These are phyloP conservation scores for Orientallactaga bullata DNA, from an alignment of 2,113 vertebrate genomes.

Conservation along the genomic window DNA sequence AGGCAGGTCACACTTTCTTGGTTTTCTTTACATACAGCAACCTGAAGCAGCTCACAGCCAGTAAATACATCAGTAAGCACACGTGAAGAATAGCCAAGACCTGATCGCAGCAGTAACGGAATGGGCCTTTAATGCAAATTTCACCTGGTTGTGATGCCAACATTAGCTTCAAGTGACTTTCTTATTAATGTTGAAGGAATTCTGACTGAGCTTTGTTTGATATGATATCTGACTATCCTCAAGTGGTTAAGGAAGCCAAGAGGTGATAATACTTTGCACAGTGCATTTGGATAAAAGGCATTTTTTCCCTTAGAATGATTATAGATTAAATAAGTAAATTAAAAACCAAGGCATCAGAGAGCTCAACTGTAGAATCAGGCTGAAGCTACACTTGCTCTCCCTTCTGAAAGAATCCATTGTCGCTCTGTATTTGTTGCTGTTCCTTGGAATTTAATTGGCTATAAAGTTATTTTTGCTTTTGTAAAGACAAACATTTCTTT, in stretches of 20 bases:
- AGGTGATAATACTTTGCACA: neutral
- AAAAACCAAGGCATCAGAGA: neutral
- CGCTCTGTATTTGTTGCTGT: neutral
- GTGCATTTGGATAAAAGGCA: neutral
- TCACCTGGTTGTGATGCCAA: neutral
- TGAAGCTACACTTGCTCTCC: neutral
- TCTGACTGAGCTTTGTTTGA: neutral
- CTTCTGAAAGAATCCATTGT: conserved; percentile 14
- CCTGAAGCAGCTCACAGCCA: neutral
- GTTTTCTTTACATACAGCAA: neutral
- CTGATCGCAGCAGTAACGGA: neutral
- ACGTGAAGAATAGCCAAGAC: neutral
- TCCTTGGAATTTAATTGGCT: neutral
- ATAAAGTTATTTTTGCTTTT: neutral
- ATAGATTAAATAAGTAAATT: neutral
- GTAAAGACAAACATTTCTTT: neutral
- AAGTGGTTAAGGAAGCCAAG: neutral
- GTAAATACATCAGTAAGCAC: neutral
- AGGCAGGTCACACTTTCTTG: neutral
- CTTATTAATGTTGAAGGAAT: neutral
- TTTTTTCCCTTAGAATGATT: neutral
- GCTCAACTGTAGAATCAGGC: neutral
- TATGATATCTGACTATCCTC: neutral
- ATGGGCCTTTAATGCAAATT: neutral
- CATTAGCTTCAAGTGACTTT: conserved; percentile 6